Percentiles rank a stretch among this genome's conserved stretches.
Evolutionary conservation across 2,888 invertebrate genomes (phyloP).

Genomic region (Drosophila paracracens): DNA sequence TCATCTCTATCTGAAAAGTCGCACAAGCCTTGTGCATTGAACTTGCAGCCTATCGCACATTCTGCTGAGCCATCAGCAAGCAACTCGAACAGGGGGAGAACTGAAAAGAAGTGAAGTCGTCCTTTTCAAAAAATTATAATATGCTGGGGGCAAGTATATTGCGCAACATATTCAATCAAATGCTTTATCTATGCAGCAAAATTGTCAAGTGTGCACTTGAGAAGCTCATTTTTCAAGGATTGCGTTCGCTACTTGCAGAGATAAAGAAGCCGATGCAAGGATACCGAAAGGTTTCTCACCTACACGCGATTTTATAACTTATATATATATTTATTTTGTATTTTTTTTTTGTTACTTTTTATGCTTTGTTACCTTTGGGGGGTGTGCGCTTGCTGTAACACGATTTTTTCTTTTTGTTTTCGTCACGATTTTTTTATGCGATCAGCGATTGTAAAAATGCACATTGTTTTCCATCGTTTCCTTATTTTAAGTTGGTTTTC

Average conservation of each 20-base stretch:
- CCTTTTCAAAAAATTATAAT: constrained; percentile 46
- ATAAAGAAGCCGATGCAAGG: constrained; percentile 25
- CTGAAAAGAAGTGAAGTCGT: background rate
- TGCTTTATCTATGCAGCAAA: constrained; percentile 54
- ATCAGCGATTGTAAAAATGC: constrained; percentile 59
- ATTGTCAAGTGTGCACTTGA: constrained; percentile 59
- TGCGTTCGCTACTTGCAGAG: constrained; percentile 16
- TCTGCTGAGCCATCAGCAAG: constrained; percentile 36
- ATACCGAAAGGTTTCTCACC: constrained; percentile 23
- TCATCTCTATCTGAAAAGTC: constrained; percentile 20
- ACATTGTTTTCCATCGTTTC: constrained; percentile 46
- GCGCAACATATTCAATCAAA: constrained; percentile 65
- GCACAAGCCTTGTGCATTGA: constrained; percentile 69
- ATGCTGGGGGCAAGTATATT: constrained; percentile 23
- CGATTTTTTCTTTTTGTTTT: constrained; percentile 61
- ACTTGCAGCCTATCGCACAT: constrained; percentile 66
- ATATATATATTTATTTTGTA: background rate
- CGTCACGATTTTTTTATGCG: constrained; percentile 71
- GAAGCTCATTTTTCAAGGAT: constrained; percentile 56
- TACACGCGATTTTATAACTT: constrained; percentile 18
- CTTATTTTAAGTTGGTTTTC: constrained; percentile 5
- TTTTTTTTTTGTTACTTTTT: constrained; percentile 42
- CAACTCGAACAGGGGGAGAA: background rate
- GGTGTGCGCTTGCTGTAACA: constrained; percentile 17
- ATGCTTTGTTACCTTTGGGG: constrained; percentile 62